These are phyloP conservation scores for Eleginops maclovinus DNA, from an alignment of 2,113 vertebrate species.

Conservation along the genomic window DNA sequence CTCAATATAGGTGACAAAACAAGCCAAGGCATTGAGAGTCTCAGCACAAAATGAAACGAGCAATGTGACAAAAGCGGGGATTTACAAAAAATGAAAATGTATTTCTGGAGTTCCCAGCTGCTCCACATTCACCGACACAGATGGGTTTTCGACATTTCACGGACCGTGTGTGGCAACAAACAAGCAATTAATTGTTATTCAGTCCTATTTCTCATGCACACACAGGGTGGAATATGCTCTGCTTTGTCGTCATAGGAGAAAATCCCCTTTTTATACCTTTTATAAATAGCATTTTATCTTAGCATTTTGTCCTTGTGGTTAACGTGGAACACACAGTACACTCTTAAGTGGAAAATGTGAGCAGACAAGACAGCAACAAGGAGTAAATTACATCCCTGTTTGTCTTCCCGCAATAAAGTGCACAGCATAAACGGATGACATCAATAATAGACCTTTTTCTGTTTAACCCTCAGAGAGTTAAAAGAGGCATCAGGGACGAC, in stretches of 20 bases:
- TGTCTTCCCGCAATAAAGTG: not conserved
- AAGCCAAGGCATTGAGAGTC: not conserved
- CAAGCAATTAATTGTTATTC: constrained; percentile 1
- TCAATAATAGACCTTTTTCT: not conserved
- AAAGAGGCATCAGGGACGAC: constrained; percentile 4
- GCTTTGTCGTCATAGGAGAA: not conserved
- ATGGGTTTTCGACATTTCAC: constrained; percentile 2
- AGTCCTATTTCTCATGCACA: not conserved
- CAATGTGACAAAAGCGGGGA: not conserved
- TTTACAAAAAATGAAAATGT: not conserved
- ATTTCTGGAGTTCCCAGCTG: not conserved
- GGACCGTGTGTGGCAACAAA: constrained; percentile 2
- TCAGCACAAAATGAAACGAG: constrained; percentile 1
- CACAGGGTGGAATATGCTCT: constrained; percentile 23
- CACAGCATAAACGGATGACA: not conserved
- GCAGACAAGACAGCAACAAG: no score
- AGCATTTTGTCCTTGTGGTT: not conserved
- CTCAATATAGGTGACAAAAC: not conserved
- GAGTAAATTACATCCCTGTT: no score
- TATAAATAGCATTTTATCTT: not conserved
- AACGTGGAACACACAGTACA: not conserved
- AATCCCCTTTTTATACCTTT: constrained; percentile 5
- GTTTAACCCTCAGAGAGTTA: constrained; percentile 11
- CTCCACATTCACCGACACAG: constrained; percentile 1
- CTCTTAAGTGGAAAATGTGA: no score